Evolutionary conservation across 2,113 vertebrate species (phyloP).

Genomic region (Poicephalus gulielmi): DNA sequence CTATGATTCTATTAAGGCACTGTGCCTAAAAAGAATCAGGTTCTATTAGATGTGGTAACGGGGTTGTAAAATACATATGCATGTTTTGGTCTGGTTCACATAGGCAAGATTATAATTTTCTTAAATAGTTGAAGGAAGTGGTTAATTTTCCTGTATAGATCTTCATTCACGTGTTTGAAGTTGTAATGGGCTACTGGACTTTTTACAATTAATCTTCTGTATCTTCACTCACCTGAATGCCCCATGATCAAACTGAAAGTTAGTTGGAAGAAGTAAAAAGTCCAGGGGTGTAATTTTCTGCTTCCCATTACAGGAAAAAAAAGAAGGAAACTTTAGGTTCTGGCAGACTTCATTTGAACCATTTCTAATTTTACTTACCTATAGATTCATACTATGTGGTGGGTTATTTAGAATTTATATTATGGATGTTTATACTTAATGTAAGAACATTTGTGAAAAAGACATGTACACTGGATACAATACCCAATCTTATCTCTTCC

Average conservation of each 20-base stretch:
- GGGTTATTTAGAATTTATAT: constrained; percentile 12
- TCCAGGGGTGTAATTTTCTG: background rate
- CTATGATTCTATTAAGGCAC: background rate
- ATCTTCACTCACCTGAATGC: background rate
- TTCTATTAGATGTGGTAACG: background rate
- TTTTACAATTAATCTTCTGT: background rate
- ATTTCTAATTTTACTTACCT: constrained; percentile 47
- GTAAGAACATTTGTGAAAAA: background rate
- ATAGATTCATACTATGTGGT: constrained; percentile 1
- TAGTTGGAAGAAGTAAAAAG: background rate
- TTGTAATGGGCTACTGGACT: background rate
- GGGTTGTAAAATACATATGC: background rate
- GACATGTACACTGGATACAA: background rate
- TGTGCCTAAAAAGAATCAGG: background rate
- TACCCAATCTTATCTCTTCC: background rate
- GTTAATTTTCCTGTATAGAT: background rate
- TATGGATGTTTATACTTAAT: background rate
- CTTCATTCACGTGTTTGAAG: background rate
- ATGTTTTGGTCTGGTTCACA: background rate
- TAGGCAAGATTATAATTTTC: background rate
- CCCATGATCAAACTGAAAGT: background rate
- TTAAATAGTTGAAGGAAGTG: background rate
- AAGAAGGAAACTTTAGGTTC: background rate
- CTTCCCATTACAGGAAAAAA: background rate
- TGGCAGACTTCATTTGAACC: constrained; percentile 7